A percentile compares a stretch with the other conserved stretches of the same genome.
Evolutionary conservation across 2,888 invertebrate genomes (phyloP).

Genomic region (Noctua fimbriata): DNA sequence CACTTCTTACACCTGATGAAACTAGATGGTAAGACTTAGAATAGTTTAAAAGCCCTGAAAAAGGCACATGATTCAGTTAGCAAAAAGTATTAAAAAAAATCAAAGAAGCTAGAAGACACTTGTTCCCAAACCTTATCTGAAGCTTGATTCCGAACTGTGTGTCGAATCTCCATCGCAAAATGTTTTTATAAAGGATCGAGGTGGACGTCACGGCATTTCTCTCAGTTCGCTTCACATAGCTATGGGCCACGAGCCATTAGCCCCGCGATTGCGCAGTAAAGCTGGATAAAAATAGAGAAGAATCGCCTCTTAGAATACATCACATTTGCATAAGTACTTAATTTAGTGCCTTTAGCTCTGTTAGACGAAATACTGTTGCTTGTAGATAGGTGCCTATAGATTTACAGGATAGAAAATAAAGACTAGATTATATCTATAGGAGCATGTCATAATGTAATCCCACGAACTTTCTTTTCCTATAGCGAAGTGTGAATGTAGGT

Average conservation of each 20-base stretch:
- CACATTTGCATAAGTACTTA: slow-evolving; percentile 77
- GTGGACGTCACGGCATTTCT: slow-evolving; percentile 84
- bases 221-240: slow-evolving; percentile 80
- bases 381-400: neutral
- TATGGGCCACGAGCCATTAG: slow-evolving; percentile 84
- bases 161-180: slow-evolving; percentile 63
- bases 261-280: slow-evolving; percentile 76
- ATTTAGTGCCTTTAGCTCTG: slow-evolving; percentile 56
- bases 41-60: neutral
- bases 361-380: slow-evolving; percentile 9
- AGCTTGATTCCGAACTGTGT: slow-evolving; percentile 72
- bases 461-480: slow-evolving; percentile 19
- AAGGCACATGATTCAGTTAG: neutral
- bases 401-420: neutral
- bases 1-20: neutral
- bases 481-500: slow-evolving; percentile 14
- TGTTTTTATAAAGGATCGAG: slow-evolving; percentile 81
- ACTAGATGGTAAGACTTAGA: neutral
- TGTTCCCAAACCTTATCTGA: slow-evolving; percentile 67
- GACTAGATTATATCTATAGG: neutral
- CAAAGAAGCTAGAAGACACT: neutral
- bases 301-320: slow-evolving; percentile 71
- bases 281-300: slow-evolving; percentile 77
- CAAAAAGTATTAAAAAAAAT: neutral
- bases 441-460: slow-evolving; percentile 2